Evolutionary conservation across 2,888 invertebrate species (phyloP), one percentile per base, ranked within the genome.

Genomic region (Gastrophysa polygoni): DNA sequence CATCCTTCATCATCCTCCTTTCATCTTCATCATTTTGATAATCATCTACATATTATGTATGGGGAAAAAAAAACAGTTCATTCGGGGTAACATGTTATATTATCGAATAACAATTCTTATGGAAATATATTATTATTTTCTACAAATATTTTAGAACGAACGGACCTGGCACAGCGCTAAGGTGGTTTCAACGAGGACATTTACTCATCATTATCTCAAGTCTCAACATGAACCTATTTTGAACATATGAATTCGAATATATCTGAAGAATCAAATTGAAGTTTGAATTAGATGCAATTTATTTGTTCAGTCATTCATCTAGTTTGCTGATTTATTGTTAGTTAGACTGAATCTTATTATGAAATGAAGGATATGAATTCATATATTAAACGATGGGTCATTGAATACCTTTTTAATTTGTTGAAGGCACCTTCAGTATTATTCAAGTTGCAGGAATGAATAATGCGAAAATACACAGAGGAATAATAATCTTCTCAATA

Each of bases 121-220:
- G 77, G 76, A 78, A 78, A 78, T 77, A 78, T 71, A 43, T 54
- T 29, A 68, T 76, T 75, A 76, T 74, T 73, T 72, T 71, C 75
- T 73, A 74, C 71, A 73, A 68, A 71, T 68, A 71, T 67, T 69
- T 73, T 68, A 71, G 69, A 75, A 75, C 71, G 73, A 76, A 76
- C 76, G 77, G 78, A 78, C 73, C 73, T 77, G 75, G 76, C 77
- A 77, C 77, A 77, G 77, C 77, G 69, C 75, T 69, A n/a, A 71
- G 73, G 72, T 68, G 68, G 67, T 73, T 71, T 72, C 71, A 73
- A 71, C 68, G 66, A 67, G 59, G 65, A 63, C 61, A 55, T 60
- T 61, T 60, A 48, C 58, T 65, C 47, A 14, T 46, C 34, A 43
- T 32, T 57, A 61, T 17, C 20, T 57, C 5, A 52, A 11, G 8